Evolutionary conservation across 2,113 vertebrate genomes (phyloP), one percentile per base, ranked within the genome.

Genomic region (Rhea pennata): DNA sequence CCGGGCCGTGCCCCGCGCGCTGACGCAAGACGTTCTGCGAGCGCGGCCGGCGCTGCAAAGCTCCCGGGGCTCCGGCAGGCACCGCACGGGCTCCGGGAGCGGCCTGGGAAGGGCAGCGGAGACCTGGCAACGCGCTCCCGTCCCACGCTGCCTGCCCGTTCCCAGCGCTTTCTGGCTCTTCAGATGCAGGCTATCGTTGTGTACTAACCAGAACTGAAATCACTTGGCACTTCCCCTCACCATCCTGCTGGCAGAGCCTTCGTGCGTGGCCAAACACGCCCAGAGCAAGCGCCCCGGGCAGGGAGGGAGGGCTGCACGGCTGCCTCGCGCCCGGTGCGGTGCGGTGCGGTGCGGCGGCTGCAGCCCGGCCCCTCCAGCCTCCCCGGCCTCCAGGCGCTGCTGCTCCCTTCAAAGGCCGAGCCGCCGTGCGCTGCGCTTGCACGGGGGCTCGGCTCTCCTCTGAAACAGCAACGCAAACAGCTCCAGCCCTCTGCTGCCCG

Each of bases 381-480:
- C 62, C 7, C 54, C 33, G 29, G 44, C 44, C 26, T 53, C 54
- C 15, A 1, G 19, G 15, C 53, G 2, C 2, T 0, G 3, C 83
- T 17, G 11, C 8, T 50, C 59, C 31, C 11, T 24, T 10, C 40
- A 4, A 2, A 39, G 16, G 7, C 14, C 42, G 13, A 8, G 0
- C 10, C 58, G 15, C 22, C 0, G 2, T 62, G 69, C 46, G 29
- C 33, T 1, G 40, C 8, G 15, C 0, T 2, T 3, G 50, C 83
- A 19, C 26, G 5, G 19, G 58, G 5, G 22, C 36, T n/a, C 67
- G 42, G 86, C 72, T 56, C 24, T 13, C 31, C 0, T 11, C 0
- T 4, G 24, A 5, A 5, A 15, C 39, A 31, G 9, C 2, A 26
- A 10, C 1, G 0, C 31, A 10, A 7, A 6, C 48, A 0, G 0